Conservation (phyloP, 1,140 invertebrate genomes). For the Bombus breviceps region DNA sequence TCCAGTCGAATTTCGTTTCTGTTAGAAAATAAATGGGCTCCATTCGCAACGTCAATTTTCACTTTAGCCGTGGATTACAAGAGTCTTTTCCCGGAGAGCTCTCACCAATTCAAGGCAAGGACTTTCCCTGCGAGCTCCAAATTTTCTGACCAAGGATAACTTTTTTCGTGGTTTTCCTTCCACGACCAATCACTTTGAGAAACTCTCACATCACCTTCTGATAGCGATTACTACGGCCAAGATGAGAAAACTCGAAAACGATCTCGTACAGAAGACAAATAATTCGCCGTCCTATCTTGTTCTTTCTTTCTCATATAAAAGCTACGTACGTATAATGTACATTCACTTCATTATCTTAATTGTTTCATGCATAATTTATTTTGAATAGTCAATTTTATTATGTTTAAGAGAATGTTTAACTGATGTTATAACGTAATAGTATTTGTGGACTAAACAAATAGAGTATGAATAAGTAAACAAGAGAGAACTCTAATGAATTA, state of each 20-base stretch:
- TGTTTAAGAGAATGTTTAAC: neutral
- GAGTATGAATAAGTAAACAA: neutral
- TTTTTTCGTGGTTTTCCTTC: neutral
- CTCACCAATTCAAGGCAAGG: conserved; percentile 19
- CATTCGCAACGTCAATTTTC: conserved; percentile 53
- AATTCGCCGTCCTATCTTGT: neutral
- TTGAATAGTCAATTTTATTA: neutral
- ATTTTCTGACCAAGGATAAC: conserved; percentile 21
- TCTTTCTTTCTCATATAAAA: neutral
- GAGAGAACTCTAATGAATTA: neutral
- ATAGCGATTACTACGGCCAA: conserved; percentile 16
- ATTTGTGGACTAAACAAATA: neutral
- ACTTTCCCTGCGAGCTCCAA: conserved; percentile 4
- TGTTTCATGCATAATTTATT: neutral
- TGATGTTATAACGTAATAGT: neutral
- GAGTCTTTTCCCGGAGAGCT: conserved; percentile 22
- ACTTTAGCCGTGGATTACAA: conserved; percentile 56
- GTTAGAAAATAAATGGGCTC: conserved; percentile 27
- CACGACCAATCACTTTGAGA: conserved; percentile 19
- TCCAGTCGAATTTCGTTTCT: conserved; percentile 28
- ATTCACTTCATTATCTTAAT: neutral
- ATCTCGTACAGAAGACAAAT: neutral
- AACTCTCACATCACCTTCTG: conserved; percentile 2
- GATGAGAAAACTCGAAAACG: neutral
- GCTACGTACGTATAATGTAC: no score